A percentile compares a stretch with the other conserved stretches of the same genome.
Conservation (phyloP, 2,888 invertebrate genomes). For the Calameuta pallipes region DNA sequence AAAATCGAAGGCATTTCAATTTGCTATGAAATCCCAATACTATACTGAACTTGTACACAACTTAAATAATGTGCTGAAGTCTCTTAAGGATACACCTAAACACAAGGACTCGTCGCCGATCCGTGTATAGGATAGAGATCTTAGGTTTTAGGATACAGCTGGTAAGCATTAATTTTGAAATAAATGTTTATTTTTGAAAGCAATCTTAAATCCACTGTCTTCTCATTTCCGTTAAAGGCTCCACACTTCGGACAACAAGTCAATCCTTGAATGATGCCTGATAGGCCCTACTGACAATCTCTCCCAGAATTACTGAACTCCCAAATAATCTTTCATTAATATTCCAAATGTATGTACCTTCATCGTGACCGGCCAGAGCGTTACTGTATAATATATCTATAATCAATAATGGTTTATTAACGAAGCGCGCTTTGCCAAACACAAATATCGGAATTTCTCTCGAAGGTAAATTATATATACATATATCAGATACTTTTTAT, state of each 20-base stretch:
- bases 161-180: constrained; percentile 65
- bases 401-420: neutral
- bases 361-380: neutral
- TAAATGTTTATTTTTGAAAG: constrained; percentile 66
- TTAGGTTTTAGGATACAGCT: constrained; percentile 61
- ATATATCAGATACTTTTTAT: neutral
- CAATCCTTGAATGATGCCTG: neutral
- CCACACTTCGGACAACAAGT: neutral
- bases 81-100: constrained; percentile 51
- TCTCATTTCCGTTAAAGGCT: constrained; percentile 2
- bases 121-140: constrained; percentile 57
- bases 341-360: neutral
- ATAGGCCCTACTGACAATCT: neutral
- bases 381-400: neutral
- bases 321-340: neutral
- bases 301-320: neutral
- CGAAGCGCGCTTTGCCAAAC: no score
- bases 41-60: constrained; percentile 46
- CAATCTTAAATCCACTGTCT: constrained; percentile 45
- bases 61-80: constrained; percentile 45
- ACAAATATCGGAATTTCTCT: neutral
- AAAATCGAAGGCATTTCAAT: constrained; percentile 41
- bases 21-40: constrained; percentile 45
- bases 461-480: neutral
- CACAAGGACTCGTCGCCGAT: constrained; percentile 33